Conservation (phyloP, 2,113 vertebrate genomes). For the Scopus umbretta region DNA sequence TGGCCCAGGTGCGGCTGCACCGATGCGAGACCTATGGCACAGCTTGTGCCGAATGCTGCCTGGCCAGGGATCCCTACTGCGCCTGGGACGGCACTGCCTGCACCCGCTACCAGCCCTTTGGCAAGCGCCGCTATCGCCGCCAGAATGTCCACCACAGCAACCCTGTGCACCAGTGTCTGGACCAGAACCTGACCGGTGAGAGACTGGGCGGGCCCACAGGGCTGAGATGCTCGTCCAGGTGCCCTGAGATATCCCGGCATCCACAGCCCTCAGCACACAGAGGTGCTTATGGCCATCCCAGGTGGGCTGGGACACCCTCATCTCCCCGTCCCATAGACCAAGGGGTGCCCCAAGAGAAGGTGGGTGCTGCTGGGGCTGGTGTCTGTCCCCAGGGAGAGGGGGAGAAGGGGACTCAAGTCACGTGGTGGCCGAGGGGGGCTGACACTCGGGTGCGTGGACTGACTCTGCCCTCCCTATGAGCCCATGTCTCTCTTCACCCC, state of each 20-base stretch:
- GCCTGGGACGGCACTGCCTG: slow-evolving; percentile 88
- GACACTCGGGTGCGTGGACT: fast-evolving
- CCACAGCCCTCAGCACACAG: fast-evolving
- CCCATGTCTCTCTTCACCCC: not conserved
- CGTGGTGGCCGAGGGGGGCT: fast-evolving
- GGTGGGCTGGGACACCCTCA: not conserved
- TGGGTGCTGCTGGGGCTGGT: not conserved
- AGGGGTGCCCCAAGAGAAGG: not conserved
- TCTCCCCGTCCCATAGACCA: not conserved
- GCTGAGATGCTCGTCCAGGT: not conserved
- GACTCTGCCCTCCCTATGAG: not conserved
- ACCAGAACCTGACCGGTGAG: slow-evolving; percentile 85
- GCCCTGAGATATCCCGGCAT: fast-evolving
- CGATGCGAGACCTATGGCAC: slow-evolving; percentile 86
- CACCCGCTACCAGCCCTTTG: slow-evolving; percentile 68
- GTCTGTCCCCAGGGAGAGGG: not conserved
- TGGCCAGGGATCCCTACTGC: slow-evolving; percentile 93
- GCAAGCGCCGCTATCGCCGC: slow-evolving; percentile 85
- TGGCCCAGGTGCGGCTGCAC: slow-evolving; percentile 86
- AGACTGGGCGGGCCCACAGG: not conserved
- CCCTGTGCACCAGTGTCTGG: slow-evolving; percentile 84
- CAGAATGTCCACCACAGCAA: slow-evolving; percentile 83
- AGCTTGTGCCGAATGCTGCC: slow-evolving; percentile 91
- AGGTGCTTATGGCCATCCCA: not conserved
- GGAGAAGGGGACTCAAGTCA: not conserved